A percentile compares a stretch with the other conserved stretches of the same genome.
These are phyloP conservation scores for Regulus satrapa DNA, from an alignment of 2,113 vertebrate species.

Conservation along the genomic window DNA sequence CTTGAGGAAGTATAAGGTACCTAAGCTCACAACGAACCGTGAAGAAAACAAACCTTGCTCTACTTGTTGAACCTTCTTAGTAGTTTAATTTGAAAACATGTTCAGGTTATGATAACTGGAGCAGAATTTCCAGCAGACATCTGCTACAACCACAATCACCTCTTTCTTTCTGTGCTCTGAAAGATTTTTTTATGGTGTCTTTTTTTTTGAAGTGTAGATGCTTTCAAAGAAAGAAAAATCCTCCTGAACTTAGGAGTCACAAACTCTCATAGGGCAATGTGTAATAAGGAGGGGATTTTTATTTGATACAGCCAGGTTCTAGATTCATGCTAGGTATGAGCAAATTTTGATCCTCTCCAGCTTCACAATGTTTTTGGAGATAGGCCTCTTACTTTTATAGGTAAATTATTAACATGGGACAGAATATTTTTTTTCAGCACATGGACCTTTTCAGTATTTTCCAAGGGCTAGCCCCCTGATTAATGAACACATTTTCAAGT, in stretches of 20 bases:
- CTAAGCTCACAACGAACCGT: background rate
- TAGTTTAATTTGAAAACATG: background rate
- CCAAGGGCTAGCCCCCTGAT: background rate
- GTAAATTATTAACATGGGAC: background rate
- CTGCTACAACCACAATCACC: background rate
- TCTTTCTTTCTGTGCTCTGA: background rate
- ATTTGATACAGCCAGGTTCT: background rate
- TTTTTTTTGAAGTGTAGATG: background rate
- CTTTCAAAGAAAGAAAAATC: background rate
- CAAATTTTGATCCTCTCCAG: background rate
- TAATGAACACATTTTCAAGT: background rate
- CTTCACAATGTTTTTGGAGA: background rate
- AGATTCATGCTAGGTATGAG: background rate
- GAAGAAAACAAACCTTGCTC: slow-evolving; percentile 10
- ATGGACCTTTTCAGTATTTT: background rate
- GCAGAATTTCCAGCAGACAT: background rate
- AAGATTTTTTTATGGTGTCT: background rate
- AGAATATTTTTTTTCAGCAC: background rate
- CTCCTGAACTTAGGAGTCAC: background rate
- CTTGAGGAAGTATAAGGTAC: background rate
- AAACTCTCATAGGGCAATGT: background rate
- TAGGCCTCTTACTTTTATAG: background rate
- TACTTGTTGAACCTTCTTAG: background rate
- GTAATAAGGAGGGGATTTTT: background rate
- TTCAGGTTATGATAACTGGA: background rate